Evolutionary conservation across 2,113 vertebrate genomes (phyloP).

Genomic region (Hemicordylus capensis): DNA sequence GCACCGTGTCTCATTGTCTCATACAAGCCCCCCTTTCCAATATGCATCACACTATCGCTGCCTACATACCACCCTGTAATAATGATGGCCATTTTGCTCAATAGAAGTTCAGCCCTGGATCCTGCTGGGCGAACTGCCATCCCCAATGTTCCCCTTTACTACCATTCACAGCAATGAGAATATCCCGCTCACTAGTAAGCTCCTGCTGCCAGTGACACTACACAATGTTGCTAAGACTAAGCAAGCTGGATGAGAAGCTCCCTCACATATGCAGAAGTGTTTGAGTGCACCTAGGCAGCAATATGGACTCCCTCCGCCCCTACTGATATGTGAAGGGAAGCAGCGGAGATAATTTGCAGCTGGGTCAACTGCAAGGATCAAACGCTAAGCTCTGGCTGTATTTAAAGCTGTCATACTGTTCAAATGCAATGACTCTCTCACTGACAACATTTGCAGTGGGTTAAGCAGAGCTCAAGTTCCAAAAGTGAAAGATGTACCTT

Average conservation of each 20-base stretch:
- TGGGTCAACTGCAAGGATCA: not conserved
- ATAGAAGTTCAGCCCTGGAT: not conserved
- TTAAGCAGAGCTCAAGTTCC: not conserved
- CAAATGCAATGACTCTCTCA: not conserved
- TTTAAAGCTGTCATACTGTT: not conserved
- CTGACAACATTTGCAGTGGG: not conserved
- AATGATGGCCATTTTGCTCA: not conserved
- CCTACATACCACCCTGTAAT: not conserved
- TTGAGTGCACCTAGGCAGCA: not conserved
- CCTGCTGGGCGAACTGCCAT: not conserved
- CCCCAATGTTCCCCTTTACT: not conserved
- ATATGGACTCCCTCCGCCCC: not conserved
- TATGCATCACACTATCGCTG: no score
- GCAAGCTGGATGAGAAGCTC: not conserved
- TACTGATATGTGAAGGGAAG: not conserved
- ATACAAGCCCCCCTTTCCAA: no score
- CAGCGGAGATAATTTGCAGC: no score
- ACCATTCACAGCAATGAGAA: not conserved
- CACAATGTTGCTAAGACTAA: not conserved
- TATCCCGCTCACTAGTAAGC: no score
- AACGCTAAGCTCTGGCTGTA: not conserved
- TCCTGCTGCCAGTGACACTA: not conserved
- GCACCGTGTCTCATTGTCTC: not conserved
- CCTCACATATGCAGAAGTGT: not conserved
- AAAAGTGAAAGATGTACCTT: conserved; percentile 25